Base-by-base conservation (phyloP, 1,140 invertebrate species). In the Cheumatopsyche charites region DNA sequence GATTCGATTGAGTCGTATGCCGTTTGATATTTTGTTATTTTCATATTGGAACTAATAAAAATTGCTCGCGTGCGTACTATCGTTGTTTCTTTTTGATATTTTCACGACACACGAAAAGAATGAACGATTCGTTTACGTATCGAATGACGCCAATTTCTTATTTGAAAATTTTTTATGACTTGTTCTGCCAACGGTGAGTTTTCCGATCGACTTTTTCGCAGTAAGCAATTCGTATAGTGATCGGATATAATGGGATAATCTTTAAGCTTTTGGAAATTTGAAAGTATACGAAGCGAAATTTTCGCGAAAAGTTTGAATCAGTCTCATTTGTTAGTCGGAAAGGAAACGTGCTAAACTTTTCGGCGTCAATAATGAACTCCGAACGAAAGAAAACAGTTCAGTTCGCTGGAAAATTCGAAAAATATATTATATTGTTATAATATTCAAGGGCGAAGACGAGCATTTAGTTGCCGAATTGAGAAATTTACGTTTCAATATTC, bases 401-500 rank as follows among this genome's bases (percentile, higher is more conserved):
- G 29, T 4, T 3, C 29, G 29, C 9, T 4, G 29, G 9, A 36
- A 36, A 36, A 36, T n/a, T n/a, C n/a, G n/a, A n/a, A n/a, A n/a
- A n/a, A n/a, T n/a, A n/a, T n/a, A n/a, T n/a, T n/a, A 36, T 36
- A 36, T 36, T 36, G 29, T 4, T 36, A 9, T 36, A 36, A 36
- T n/a, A n/a, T n/a, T n/a, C n/a, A n/a, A n/a, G n/a, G n/a, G n/a
- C n/a, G n/a, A n/a, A n/a, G n/a, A n/a, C n/a, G n/a, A n/a, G n/a
- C n/a, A n/a, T n/a, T n/a, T n/a, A n/a, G n/a, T n/a, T n/a, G n/a
- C n/a, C n/a, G n/a, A n/a, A n/a, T 58, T 58, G 55, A 21, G 55
- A 9, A 25, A 58, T 58, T 58, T 58, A 58, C 55, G 25, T 58
- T 58, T 58, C 55, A 58, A 58, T 58, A 25, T 58, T 12, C 29